Percentiles rank a stretch among this genome's conserved stretches.
Conservation (phyloP, 2,113 vertebrate genomes). For the Micronycteris hirsuta region DNA sequence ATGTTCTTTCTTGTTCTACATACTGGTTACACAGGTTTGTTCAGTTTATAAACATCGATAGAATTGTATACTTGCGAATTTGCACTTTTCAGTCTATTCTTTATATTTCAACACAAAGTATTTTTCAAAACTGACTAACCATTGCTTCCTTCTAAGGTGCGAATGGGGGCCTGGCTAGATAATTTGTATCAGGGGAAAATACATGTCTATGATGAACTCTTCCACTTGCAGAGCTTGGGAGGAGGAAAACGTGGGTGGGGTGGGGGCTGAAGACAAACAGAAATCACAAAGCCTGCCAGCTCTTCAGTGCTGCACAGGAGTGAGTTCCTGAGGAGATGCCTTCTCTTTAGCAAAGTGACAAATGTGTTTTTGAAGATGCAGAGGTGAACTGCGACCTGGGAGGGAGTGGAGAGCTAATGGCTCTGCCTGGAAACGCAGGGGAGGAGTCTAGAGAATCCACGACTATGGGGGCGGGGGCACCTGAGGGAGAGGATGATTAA, state of each 20-base stretch:
- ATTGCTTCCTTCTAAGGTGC: background rate
- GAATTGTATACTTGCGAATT: background rate
- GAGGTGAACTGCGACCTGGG: too few species aligned
- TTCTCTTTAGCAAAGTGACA: background rate
- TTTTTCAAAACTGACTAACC: background rate
- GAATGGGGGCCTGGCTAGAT: background rate
- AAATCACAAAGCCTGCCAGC: background rate
- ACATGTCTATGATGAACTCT: background rate
- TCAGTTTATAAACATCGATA: constrained; percentile 29
- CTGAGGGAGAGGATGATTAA: background rate
- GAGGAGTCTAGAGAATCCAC: background rate
- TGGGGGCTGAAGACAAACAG: background rate
- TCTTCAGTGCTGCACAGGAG: background rate
- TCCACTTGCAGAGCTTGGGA: background rate
- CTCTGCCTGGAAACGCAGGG: background rate
- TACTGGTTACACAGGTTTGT: background rate
- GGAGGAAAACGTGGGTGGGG: background rate
- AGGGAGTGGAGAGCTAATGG: background rate
- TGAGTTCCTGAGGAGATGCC: background rate
- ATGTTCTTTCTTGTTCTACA: background rate
- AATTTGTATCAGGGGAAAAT: background rate
- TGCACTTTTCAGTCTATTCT: background rate
- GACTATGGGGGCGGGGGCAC: too few species aligned
- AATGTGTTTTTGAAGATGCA: background rate
- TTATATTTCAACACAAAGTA: background rate